A percentile compares a stretch with the other conserved stretches of the same genome.
phyloP scores from a whole-genome alignment of 1,140 invertebrate genomes.

The Zaprionus camerounensis region DNA sequence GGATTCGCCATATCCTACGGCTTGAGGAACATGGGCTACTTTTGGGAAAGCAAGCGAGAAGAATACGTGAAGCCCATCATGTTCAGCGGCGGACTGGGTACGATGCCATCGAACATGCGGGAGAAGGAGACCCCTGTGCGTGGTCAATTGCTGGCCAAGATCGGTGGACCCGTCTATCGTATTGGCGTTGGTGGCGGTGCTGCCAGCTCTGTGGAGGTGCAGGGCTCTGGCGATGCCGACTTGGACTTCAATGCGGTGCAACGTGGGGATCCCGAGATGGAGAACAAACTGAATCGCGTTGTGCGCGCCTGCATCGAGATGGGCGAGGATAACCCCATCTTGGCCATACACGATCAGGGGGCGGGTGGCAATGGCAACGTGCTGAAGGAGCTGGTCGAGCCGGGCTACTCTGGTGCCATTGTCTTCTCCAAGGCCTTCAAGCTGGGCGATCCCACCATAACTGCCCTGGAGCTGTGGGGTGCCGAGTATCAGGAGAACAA shows the following conservation, averaged over 20 bases:
- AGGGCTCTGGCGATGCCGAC: conserved; percentile 93
- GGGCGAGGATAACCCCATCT: conserved; percentile 93
- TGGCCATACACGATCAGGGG: conserved; percentile 88
- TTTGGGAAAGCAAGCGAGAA: conserved; percentile 87
- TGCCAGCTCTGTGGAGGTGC: conserved; percentile 97
- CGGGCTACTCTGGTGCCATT: conserved; percentile 91
- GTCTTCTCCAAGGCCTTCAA: conserved; percentile 95
- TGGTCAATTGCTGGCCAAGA: conserved; percentile 94
- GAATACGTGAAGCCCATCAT: conserved; percentile 99
- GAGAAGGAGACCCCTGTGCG: conserved; percentile 61
- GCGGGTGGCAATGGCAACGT: conserved; percentile 99
- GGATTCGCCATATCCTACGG: conserved; percentile 98
- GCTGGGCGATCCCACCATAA: conserved; percentile 97
- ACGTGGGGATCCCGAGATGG: conserved; percentile 99
- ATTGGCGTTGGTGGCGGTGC: conserved; percentile 99
- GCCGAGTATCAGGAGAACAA: conserved; percentile 99
- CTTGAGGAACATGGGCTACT: conserved; percentile 86
- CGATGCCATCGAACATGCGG: conserved; percentile 86
- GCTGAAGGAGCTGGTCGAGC: conserved; percentile 97
- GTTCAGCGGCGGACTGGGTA: conserved; percentile 98
- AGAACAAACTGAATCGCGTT: conserved; percentile 97
- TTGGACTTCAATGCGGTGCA: conserved; percentile 98
- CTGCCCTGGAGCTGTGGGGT: conserved; percentile 97
- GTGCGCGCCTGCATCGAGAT: conserved; percentile 96
- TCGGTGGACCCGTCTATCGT: conserved; percentile 98